A percentile compares a stretch with the other conserved stretches of the same genome.
Conservation (phyloP, 2,113 vertebrate species). For the Crotalus tigris region DNA sequence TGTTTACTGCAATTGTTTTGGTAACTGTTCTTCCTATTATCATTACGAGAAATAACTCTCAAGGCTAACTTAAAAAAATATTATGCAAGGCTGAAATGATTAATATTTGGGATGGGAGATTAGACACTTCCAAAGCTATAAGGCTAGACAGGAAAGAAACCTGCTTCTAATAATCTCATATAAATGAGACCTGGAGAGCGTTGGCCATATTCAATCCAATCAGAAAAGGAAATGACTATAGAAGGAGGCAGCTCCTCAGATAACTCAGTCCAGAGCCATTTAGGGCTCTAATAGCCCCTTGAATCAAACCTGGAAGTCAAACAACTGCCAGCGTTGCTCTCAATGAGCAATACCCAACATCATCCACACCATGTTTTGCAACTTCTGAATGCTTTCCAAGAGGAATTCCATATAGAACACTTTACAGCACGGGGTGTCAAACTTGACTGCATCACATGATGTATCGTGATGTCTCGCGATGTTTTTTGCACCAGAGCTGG, state of each 20-base stretch:
- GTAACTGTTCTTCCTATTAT: background rate
- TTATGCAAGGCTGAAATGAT: background rate
- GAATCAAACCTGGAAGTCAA: background rate
- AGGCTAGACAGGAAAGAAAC: background rate
- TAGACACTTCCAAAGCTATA: background rate
- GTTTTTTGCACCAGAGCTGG: too few species aligned
- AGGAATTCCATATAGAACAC: background rate
- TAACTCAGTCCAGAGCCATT: background rate
- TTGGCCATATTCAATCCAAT: background rate
- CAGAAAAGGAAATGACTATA: background rate
- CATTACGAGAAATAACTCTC: background rate
- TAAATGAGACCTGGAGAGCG: background rate
- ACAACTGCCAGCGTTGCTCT: background rate
- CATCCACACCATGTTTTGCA: background rate
- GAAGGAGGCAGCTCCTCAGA: background rate
- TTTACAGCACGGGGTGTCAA: too few species aligned
- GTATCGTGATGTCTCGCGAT: too few species aligned
- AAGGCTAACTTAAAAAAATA: background rate
- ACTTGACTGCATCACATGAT: too few species aligned
- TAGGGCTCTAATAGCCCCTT: background rate
- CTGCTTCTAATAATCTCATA: background rate
- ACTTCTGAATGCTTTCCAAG: background rate
- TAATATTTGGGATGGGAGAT: background rate
- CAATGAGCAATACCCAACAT: background rate
- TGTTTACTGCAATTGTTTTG: background rate